These are phyloP conservation scores for Morus bassanus DNA, from an alignment of 2,797 vertebrate species.

Conservation along the genomic window DNA sequence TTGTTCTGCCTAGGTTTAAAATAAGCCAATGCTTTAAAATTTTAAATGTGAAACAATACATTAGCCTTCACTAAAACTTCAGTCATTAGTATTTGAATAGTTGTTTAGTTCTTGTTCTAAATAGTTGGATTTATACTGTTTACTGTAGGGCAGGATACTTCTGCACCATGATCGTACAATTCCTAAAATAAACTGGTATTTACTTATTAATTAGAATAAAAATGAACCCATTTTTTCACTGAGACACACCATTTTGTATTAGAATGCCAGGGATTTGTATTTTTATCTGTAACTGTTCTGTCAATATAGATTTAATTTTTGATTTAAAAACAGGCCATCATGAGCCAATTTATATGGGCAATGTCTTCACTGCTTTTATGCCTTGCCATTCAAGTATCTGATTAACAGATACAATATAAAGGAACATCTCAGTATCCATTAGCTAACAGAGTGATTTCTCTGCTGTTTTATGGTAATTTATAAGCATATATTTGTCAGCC, in stretches of 20 bases:
- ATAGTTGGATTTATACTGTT: neutral
- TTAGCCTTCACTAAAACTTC: neutral
- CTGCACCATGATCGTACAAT: neutral
- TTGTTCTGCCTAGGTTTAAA: neutral
- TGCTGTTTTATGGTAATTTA: neutral
- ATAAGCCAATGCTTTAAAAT: neutral
- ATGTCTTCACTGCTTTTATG: neutral
- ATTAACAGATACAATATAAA: neutral
- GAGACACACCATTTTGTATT: neutral
- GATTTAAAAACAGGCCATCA: neutral
- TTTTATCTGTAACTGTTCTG: neutral
- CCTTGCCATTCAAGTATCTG: neutral
- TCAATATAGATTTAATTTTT: neutral
- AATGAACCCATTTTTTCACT: neutral
- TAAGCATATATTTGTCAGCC: neutral
- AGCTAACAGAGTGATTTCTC: neutral
- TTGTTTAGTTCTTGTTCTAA: neutral
- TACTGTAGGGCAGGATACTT: neutral
- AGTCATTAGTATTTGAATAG: neutral
- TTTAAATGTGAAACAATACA: neutral
- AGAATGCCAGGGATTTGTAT: neutral
- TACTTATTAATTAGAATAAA: neutral
- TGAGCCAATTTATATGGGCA: neutral
- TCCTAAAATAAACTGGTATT: neutral
- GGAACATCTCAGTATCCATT: neutral